Evolutionary conservation across 2,113 vertebrate species (phyloP).

Genomic region (Cettia cetti): DNA sequence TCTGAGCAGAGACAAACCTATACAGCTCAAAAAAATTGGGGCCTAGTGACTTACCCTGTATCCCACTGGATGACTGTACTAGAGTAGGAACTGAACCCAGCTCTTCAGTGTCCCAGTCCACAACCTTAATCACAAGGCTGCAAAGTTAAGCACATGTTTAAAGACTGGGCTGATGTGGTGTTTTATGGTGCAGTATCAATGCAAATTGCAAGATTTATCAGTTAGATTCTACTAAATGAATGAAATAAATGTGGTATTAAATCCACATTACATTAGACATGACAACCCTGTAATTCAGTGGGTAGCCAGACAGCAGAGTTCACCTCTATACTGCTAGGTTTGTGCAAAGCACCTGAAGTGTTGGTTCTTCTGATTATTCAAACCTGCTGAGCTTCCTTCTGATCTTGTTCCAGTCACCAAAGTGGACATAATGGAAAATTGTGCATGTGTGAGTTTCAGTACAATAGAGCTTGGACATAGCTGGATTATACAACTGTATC

Average conservation of each 20-base stretch:
- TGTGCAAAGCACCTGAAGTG: background rate
- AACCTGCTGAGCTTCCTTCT: background rate
- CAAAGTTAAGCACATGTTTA: slow-evolving; percentile 62
- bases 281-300: background rate
- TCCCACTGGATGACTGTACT: slow-evolving; percentile 53
- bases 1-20: slow-evolving; percentile 30
- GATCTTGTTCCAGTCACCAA: background rate
- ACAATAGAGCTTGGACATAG: accelerated
- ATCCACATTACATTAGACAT: background rate
- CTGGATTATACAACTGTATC: background rate
- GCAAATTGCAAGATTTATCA: slow-evolving; percentile 11
- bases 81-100: slow-evolving; percentile 63
- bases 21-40: slow-evolving; percentile 14
- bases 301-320: background rate
- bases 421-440: background rate
- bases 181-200: slow-evolving; percentile 21
- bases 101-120: slow-evolving; percentile 61
- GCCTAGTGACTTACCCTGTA: slow-evolving; percentile 57
- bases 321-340: background rate
- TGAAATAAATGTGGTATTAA: background rate
- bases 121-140: slow-evolving; percentile 65
- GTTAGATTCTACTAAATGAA: background rate
- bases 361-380: background rate
- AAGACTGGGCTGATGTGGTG: slow-evolving; percentile 38
- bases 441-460: background rate